Conservation (phyloP, 2,888 invertebrate genomes). For the Aphidius colemani region DNA sequence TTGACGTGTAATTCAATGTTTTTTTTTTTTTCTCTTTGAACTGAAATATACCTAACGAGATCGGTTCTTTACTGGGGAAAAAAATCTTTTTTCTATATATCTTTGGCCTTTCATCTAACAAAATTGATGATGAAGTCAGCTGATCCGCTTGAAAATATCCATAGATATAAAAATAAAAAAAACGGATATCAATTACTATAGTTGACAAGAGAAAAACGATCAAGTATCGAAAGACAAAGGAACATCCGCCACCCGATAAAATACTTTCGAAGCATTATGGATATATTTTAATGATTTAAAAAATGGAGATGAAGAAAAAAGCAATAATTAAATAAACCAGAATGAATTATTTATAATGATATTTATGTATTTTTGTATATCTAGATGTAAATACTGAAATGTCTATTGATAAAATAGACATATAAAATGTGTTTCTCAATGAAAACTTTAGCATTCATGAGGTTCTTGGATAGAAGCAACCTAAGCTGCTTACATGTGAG, state of each 20-base stretch:
- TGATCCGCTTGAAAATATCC: no score
- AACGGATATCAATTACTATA: slow-evolving; percentile 11
- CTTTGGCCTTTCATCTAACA: no score
- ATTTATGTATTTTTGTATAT: no score
- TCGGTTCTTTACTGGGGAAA: background rate
- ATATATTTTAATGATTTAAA: slow-evolving; percentile 1
- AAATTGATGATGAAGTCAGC: no score
- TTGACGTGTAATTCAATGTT: background rate
- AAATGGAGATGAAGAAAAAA: slow-evolving; percentile 6
- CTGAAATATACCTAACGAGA: slow-evolving; percentile 12
- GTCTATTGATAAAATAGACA: background rate
- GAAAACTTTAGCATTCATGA: slow-evolving; percentile 9
- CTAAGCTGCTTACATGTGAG: slow-evolving; percentile 24
- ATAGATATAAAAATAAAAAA: background rate
- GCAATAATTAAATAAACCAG: no score
- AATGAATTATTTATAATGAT: no score
- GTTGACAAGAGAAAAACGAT: background rate
- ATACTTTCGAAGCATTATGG: slow-evolving; percentile 4
- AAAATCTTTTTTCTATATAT: slow-evolving; percentile 5
- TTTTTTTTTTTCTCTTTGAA: slow-evolving; percentile 12
- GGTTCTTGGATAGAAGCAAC: slow-evolving; percentile 14
- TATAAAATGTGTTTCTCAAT: slow-evolving; percentile 17
- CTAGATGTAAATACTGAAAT: no score
- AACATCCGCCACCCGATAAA: slow-evolving; percentile 10
- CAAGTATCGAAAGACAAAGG: slow-evolving; percentile 6